Evolutionary conservation across 2,888 invertebrate species (phyloP).

Genomic region (Rugalucina vietnamica): DNA sequence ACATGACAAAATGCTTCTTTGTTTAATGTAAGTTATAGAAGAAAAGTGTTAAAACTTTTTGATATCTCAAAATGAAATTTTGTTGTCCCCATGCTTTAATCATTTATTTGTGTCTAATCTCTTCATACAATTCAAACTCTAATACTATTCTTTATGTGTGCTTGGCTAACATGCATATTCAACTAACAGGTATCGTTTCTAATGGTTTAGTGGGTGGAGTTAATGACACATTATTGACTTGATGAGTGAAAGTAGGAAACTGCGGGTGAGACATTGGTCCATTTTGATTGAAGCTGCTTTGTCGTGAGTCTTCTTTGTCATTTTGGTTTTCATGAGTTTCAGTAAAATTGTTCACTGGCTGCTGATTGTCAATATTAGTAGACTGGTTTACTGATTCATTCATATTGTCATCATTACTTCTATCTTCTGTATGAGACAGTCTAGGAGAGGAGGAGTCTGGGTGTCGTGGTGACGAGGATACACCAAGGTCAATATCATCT

Average conservation of each 20-base stretch:
- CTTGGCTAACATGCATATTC: no score
- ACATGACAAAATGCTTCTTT: no score
- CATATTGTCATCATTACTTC: not conserved
- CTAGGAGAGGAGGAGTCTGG: slow-evolving; percentile 32
- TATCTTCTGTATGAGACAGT: not conserved
- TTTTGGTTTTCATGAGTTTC: not conserved
- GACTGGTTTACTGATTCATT: not conserved
- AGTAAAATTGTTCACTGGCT: not conserved
- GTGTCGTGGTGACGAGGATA: slow-evolving; percentile 37
- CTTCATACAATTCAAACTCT: no score
- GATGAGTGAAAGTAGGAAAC: not conserved
- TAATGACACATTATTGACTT: not conserved
- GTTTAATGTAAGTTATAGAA: no score
- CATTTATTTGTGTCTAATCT: no score
- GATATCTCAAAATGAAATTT: no score
- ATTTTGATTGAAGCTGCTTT: slow-evolving; percentile 6
- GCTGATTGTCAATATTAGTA: not conserved
- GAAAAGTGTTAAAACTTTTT: no score
- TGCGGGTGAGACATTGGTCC: slow-evolving; percentile 2
- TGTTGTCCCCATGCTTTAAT: no score
- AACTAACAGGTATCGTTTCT: slow-evolving; percentile 6
- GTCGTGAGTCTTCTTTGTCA: not conserved
- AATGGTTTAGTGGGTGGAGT: not conserved
- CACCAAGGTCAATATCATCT: slow-evolving; percentile 31
- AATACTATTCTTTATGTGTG: no score